Evolutionary conservation across 2,888 invertebrate genomes (phyloP).

Genomic region (Hecatera dysodea): DNA sequence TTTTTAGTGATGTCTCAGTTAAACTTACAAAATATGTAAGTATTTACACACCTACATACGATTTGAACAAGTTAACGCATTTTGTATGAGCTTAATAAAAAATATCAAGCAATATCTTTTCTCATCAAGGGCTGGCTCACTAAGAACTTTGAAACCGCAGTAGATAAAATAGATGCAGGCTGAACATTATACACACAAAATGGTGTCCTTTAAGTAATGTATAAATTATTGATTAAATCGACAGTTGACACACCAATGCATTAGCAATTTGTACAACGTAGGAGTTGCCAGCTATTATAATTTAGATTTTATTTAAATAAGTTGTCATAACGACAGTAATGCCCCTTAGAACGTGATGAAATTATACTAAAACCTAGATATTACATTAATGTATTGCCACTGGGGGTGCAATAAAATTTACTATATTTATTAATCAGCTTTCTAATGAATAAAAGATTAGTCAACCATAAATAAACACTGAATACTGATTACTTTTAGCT

Average conservation of each 20-base stretch:
- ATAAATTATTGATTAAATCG: conserved; percentile 34
- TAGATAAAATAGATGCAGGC: too few relatives aligned
- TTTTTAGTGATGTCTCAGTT: too few relatives aligned
- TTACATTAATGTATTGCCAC: conserved; percentile 13
- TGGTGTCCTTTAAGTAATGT: not conserved
- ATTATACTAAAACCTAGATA: conserved; percentile 23
- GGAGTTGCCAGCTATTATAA: conserved; percentile 29
- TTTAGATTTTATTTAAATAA: conserved; percentile 38
- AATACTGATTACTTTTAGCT: not conserved
- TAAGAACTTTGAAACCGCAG: not conserved
- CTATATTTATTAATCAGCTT: not conserved
- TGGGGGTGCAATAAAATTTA: not conserved
- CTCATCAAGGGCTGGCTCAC: not conserved
- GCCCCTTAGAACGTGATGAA: conserved; percentile 11
- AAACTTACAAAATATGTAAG: too few relatives aligned
- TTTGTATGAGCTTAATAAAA: too few relatives aligned
- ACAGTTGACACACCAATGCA: conserved; percentile 31
- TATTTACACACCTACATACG: too few relatives aligned
- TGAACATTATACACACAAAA: conserved; percentile 2
- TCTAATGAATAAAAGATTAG: not conserved
- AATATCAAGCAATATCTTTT: not conserved
- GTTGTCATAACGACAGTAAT: conserved; percentile 15
- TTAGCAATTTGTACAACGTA: conserved; percentile 44
- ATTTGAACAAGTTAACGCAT: too few relatives aligned
- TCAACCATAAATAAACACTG: not conserved